phyloP scores from a whole-genome alignment of 2,113 vertebrate species.

The Phaetusa simplex region DNA sequence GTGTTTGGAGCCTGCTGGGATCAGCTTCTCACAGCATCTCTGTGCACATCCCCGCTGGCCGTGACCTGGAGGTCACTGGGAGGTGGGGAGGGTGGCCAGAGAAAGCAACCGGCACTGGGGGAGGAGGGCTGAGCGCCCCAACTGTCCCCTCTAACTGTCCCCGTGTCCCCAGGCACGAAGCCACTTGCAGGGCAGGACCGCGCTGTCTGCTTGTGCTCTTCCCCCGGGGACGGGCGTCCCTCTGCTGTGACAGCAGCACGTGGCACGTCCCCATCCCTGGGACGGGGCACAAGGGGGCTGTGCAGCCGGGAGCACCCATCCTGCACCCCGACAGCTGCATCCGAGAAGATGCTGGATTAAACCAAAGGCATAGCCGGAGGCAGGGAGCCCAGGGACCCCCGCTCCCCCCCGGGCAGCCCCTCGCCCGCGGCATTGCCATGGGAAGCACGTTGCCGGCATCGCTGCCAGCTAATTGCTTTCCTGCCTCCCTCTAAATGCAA shows the following conservation, averaged over 20 bases:
- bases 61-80: background rate
- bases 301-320: background rate
- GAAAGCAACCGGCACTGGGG: background rate
- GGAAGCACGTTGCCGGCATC: background rate
- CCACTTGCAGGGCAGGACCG: background rate
- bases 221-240: accelerated
- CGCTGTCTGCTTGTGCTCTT: background rate
- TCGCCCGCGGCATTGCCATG: background rate
- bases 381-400: background rate
- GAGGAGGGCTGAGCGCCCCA: background rate
- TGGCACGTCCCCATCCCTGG: background rate
- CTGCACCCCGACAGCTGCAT: background rate
- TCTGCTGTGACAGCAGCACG: background rate
- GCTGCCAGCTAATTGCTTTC: background rate
- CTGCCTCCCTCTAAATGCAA: background rate
- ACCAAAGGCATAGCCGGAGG: background rate
- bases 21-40: background rate
- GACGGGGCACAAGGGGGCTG: accelerated
- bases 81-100: background rate
- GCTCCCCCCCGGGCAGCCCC: background rate
- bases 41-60: background rate
- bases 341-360: background rate
- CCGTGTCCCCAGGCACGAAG: background rate
- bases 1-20: background rate
- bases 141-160: background rate